Percentiles rank a stretch among this genome's conserved stretches.
Conservation (phyloP, 2,797 vertebrate species). For the Xiphorhynchus erythropygius region DNA sequence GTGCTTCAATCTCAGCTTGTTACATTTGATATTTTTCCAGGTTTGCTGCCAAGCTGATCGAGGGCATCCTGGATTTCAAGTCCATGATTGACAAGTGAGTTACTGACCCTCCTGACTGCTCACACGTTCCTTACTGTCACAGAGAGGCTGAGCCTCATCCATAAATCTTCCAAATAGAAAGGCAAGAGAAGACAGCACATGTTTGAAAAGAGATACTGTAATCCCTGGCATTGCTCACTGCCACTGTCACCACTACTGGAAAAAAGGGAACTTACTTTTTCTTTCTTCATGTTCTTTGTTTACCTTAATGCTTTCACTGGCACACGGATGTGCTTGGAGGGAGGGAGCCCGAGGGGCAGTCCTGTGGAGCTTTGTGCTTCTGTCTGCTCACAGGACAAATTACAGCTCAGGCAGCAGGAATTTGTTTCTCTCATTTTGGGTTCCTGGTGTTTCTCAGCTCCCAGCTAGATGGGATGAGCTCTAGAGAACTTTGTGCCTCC, state of each 20-base stretch:
- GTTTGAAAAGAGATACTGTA: not conserved
- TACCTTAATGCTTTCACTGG: not conserved
- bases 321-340: fast-evolving
- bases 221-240: not conserved
- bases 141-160: not conserved
- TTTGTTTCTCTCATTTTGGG: not conserved
- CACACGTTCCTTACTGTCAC: not conserved
- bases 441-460: slow-evolving; percentile 11
- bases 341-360: not conserved
- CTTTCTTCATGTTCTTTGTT: not conserved
- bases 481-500: not conserved
- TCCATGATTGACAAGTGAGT: slow-evolving; percentile 94
- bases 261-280: not conserved
- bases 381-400: not conserved
- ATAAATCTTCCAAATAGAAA: not conserved
- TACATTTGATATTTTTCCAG: slow-evolving; percentile 68
- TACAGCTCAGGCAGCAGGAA: slow-evolving; percentile 34
- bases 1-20: not conserved
- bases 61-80: slow-evolving; percentile 95
- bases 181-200: not conserved
- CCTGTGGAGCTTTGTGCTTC: not conserved
- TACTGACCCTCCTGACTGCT: not conserved
- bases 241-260: not conserved
- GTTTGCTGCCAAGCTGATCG: slow-evolving; percentile 94
- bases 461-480: not conserved